phyloP scores from a whole-genome alignment of 2,888 invertebrate species.

The Agrochola lota region DNA sequence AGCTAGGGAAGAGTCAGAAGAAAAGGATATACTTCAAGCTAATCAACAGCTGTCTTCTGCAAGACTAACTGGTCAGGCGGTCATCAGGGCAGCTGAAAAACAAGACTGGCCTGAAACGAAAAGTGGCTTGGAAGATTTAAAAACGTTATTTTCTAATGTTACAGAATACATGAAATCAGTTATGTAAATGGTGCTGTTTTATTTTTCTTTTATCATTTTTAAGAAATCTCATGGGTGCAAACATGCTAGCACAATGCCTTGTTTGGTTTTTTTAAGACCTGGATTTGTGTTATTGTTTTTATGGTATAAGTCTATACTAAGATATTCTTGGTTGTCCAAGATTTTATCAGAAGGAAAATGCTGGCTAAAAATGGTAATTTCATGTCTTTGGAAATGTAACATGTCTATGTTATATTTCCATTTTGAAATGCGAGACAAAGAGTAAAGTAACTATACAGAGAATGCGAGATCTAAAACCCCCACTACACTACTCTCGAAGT shows the following conservation, averaged over 20 bases:
- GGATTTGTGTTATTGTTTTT: not conserved
- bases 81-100: slow-evolving; percentile 87
- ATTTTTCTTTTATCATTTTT: not conserved
- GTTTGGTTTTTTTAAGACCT: not conserved
- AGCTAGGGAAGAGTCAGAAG: slow-evolving; percentile 85
- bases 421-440: not conserved
- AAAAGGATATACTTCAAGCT: slow-evolving; percentile 88
- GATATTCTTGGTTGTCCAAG: no score
- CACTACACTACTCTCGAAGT: no score
- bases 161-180: slow-evolving; percentile 87
- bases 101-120: slow-evolving; percentile 86
- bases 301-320: not conserved
- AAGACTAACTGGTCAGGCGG: slow-evolving; percentile 90
- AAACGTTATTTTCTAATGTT: slow-evolving; percentile 75
- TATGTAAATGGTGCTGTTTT: slow-evolving; percentile 74
- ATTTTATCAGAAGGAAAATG: not conserved
- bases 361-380: no score
- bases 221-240: not conserved
- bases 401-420: no score
- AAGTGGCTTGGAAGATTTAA: slow-evolving; percentile 77
- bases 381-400: no score
- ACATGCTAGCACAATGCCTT: not conserved
- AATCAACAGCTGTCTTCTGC: slow-evolving; percentile 91
- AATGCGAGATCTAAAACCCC: not conserved
- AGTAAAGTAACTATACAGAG: no score